Evolutionary conservation across 2,888 invertebrate genomes (phyloP).

Genomic region (Cephus spinipes): DNA sequence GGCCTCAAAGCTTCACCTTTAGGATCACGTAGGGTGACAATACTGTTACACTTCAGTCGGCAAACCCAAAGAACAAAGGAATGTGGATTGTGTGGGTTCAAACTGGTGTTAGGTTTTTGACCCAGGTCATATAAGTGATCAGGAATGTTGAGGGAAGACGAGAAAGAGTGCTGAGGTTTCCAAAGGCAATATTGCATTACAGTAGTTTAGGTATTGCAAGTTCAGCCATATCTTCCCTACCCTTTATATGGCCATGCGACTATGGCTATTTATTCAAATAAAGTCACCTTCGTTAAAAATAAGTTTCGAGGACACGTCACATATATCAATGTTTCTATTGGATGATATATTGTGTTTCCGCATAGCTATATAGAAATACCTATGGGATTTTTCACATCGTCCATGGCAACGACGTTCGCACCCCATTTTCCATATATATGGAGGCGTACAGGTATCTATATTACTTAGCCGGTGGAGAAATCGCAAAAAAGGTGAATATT

Average conservation of each 20-base stretch:
- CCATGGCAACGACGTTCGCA: background rate
- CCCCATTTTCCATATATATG: background rate
- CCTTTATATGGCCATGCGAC: background rate
- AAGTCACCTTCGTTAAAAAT: constrained; percentile 31
- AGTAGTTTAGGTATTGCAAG: background rate
- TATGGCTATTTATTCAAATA: constrained; percentile 31
- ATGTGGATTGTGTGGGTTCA: too few species aligned
- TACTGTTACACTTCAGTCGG: too few species aligned
- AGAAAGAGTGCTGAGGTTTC: background rate
- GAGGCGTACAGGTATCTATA: background rate
- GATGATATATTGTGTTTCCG: background rate
- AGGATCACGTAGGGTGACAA: too few species aligned
- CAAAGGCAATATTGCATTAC: background rate
- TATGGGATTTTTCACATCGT: constrained; percentile 9
- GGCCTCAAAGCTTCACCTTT: too few species aligned
- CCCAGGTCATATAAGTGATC: background rate
- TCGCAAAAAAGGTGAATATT: constrained; percentile 19
- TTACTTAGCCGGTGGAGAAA: constrained; percentile 17
- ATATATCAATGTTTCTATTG: constrained; percentile 16
- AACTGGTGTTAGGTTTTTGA: too few species aligned
- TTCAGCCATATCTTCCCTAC: constrained; percentile 24
- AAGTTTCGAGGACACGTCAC: constrained; percentile 25
- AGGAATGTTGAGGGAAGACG: background rate
- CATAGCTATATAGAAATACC: constrained; percentile 6
- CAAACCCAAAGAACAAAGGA: too few species aligned